Percentiles rank a stretch among this genome's conserved stretches.
These are phyloP conservation scores for Ganaspis brasiliensis DNA, from an alignment of 2,888 invertebrate species.

Conservation along the genomic window DNA sequence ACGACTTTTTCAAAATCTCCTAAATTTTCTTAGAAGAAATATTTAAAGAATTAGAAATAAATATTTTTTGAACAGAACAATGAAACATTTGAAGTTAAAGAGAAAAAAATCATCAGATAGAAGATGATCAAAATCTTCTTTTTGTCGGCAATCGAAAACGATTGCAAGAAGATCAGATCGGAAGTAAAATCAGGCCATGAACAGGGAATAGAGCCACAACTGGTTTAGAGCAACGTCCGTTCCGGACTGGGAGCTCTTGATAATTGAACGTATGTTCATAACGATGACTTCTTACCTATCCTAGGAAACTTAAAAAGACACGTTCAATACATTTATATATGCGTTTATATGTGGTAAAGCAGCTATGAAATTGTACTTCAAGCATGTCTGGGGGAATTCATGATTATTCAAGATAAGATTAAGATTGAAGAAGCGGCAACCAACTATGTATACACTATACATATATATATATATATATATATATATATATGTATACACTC, in stretches of 20 bases:
- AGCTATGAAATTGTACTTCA: conserved; percentile 53
- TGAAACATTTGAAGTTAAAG: no score
- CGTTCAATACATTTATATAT: conserved; percentile 58
- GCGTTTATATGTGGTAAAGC: conserved; percentile 55
- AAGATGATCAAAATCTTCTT: neutral
- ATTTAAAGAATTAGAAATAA: no score
- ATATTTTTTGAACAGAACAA: no score
- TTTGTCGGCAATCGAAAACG: neutral
- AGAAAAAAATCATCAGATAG: no score
- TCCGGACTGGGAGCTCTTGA: conserved; percentile 72
- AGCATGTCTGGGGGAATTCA: conserved; percentile 56
- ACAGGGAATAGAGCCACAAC: conserved; percentile 47
- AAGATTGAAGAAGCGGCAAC: neutral
- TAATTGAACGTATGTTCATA: conserved; percentile 60
- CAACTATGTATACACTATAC: conserved; percentile 6
- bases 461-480: no score
- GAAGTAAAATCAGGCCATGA: conserved; percentile 39
- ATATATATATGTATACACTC: no score
- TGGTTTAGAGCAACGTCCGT: conserved; percentile 76
- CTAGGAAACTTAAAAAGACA: conserved; percentile 39
- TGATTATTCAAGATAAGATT: conserved; percentile 20
- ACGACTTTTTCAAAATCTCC: no score
- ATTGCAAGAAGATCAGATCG: conserved; percentile 8
- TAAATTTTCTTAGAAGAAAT: no score
- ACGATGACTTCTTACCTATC: conserved; percentile 46